phyloP scores from a whole-genome alignment of 2,797 vertebrate genomes.

The Borostomias antarcticus region DNA sequence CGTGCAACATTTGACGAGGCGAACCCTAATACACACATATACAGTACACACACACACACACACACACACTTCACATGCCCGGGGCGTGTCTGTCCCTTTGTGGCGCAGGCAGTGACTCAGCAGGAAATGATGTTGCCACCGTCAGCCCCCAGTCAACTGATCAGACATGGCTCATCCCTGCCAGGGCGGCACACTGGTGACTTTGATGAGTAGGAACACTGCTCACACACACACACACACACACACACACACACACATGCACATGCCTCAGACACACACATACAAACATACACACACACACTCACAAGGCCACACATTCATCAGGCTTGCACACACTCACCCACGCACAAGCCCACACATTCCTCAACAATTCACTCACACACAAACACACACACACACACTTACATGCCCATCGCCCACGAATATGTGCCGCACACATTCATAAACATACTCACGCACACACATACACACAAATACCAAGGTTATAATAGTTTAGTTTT shows the following conservation, averaged over 20 bases:
- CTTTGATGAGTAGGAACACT: too few relatives aligned
- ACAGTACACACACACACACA: not conserved
- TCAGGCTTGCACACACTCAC: too few relatives aligned
- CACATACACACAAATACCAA: slow-evolving; percentile 27
- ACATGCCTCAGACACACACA: too few relatives aligned
- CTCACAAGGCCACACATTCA: too few relatives aligned
- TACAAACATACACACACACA: too few relatives aligned
- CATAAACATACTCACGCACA: slow-evolving; percentile 24
- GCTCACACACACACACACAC: slow-evolving; percentile 62
- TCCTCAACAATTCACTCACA: too few relatives aligned
- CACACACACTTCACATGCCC: slow-evolving; percentile 5
- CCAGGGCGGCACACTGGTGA: slow-evolving; percentile 70
- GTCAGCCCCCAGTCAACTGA: slow-evolving; percentile 47
- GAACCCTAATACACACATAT: not conserved
- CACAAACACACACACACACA: slow-evolving; percentile 29
- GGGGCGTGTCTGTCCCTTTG: slow-evolving; percentile 23
- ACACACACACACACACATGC: slow-evolving; percentile 56
- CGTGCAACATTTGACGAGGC: too few relatives aligned
- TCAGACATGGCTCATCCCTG: slow-evolving; percentile 66
- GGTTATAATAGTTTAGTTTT: too few relatives aligned
- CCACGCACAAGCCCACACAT: too few relatives aligned
- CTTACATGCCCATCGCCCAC: too few relatives aligned
- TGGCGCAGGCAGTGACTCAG: slow-evolving; percentile 63
- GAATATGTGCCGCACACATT: too few relatives aligned
- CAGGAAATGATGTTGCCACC: slow-evolving; percentile 62